Evolutionary conservation across 2,888 invertebrate genomes (phyloP).

Genomic region (Nephrotoma flavescens): DNA sequence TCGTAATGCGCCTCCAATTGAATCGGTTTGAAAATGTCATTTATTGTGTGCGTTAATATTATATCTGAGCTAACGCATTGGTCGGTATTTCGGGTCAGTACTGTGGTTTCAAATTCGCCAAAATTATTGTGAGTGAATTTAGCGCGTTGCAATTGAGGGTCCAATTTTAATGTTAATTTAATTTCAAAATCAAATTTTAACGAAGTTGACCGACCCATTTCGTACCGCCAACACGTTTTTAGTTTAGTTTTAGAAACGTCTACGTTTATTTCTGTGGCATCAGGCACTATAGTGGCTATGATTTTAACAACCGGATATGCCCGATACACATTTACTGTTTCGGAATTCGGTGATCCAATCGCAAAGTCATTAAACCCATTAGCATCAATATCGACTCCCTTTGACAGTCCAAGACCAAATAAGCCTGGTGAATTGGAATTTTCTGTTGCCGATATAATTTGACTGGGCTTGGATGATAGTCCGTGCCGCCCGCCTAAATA

Average conservation of each 20-base stretch:
- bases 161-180: neutral
- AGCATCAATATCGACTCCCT: slow-evolving; percentile 23
- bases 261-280: neutral
- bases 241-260: neutral
- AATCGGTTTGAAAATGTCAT: neutral
- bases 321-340: slow-evolving; percentile 19
- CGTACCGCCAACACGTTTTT: neutral
- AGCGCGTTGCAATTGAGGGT: neutral
- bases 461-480: slow-evolving; percentile 41
- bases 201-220: neutral
- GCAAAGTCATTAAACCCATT: slow-evolving; percentile 14
- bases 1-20: neutral
- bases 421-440: neutral
- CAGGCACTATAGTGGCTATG: slow-evolving; percentile 6
- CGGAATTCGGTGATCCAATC: slow-evolving; percentile 20
- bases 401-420: slow-evolving; percentile 14
- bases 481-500: slow-evolving; percentile 51
- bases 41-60: neutral
- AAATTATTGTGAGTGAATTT: neutral
- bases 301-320: slow-evolving; percentile 17
- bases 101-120: neutral
- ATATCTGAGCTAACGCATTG: neutral
- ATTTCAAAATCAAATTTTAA: neutral
- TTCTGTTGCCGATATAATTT: slow-evolving; percentile 18
- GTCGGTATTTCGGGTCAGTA: neutral